Base-by-base conservation (phyloP, 2,888 invertebrate genomes). In the Amphipyra tragopoginis region DNA sequence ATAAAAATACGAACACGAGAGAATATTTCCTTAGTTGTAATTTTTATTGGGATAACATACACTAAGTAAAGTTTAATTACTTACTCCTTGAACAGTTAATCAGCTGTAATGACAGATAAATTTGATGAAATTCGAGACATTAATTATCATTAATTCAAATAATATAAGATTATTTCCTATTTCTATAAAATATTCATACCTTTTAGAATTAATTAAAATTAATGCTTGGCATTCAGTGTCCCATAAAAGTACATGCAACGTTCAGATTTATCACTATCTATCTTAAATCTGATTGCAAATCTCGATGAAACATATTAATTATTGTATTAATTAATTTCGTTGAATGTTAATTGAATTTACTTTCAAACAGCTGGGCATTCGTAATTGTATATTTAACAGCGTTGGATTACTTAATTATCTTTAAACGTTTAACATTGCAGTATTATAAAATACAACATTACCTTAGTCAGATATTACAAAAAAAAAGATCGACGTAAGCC, bases 271-370 rank as follows among this genome's bases (percentile, higher is more conserved):
- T 59, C 58, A 59, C 58, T 47, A 52, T 45, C 33, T 60, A 67
- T 74, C 53, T 61, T 34, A 53, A 77, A 75, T 77, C 75, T 59
- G 13, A 65, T 48, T 51, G 43, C 55, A 53, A 62, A 70, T 59
- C 61, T 69, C 44, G 51, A 62, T 59, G 36, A 57, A 64, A 59
- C 54, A 54, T 53, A 70, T 59, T 64, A 63, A 75, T 77, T 65
- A 68, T 53, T 47, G 39, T 47, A 51, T 56, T 50, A 60, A 74
- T 75, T 59, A 55, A 76, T 62, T 54, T 52, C 39, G 45, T 62
- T 57, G 50, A 59, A 61, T 59, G 50, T 67, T 56, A 58, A 43
- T 67, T 55, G 54, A 47, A 57, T 44, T 66, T 50, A 36, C 52
- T 54, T 65, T 59, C 29, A 51, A 59, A 54, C 26, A 47, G 21